Conservation (phyloP, 2,113 vertebrate species). For the Sminthopsis crassicaudata region DNA sequence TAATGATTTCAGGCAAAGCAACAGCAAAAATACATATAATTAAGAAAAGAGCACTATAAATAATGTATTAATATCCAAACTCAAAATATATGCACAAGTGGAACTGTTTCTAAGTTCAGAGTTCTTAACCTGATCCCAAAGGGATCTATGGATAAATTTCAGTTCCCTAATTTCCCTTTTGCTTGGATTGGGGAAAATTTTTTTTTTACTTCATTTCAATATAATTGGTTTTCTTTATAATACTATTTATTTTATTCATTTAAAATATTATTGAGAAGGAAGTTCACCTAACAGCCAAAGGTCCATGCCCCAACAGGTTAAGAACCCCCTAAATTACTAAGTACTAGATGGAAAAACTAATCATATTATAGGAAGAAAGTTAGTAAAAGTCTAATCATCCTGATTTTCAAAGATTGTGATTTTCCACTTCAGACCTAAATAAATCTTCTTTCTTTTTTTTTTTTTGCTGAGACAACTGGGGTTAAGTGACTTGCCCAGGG, state of each 20-base stretch:
- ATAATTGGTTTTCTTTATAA: neutral
- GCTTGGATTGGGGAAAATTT: too few species aligned
- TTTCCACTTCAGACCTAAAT: neutral
- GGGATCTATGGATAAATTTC: neutral
- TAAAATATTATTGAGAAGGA: neutral
- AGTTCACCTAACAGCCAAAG: neutral
- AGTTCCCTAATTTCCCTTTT: neutral
- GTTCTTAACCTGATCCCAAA: neutral
- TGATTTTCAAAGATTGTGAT: neutral
- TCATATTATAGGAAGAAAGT: neutral
- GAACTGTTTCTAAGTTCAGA: neutral
- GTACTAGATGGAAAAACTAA: neutral
- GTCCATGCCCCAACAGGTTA: neutral
- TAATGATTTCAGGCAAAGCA: neutral
- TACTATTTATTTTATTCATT: neutral
- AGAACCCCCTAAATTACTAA: neutral
- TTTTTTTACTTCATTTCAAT: neutral
- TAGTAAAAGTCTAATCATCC: neutral
- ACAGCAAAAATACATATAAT: neutral
- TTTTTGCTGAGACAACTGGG: too few species aligned
- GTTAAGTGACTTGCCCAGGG: too few species aligned
- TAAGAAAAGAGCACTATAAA: neutral
- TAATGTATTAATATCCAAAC: neutral
- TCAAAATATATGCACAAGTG: too few species aligned
- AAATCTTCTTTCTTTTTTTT: neutral